Conservation (phyloP, 1,140 invertebrate species). For the Temnothorax curvispinosus region DNA sequence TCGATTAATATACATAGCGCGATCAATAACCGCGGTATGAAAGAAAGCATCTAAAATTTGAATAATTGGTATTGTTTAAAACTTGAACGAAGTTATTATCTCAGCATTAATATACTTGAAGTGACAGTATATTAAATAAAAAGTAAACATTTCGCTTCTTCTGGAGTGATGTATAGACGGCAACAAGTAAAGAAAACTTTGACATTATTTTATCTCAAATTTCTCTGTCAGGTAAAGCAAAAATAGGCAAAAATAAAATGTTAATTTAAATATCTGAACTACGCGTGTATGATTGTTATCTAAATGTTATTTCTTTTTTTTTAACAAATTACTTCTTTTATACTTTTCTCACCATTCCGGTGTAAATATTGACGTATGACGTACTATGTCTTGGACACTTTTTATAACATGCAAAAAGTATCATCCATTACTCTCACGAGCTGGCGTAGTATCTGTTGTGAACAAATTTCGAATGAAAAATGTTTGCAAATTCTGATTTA, state of each 20-base stretch:
- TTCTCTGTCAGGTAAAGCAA: neutral
- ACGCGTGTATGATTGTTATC: neutral
- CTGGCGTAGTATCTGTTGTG: neutral
- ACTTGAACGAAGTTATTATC: neutral
- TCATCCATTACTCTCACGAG: conserved; percentile 37
- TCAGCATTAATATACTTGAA: neutral
- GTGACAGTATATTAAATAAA: neutral
- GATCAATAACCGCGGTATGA: neutral
- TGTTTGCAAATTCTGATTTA: conserved; percentile 10
- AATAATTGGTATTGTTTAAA: conserved; percentile 2
- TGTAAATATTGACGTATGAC: conserved; percentile 35
- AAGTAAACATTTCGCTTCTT: neutral
- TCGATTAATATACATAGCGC: neutral
- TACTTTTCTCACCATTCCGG: conserved; percentile 6
- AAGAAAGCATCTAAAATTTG: neutral
- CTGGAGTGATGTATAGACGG: neutral
- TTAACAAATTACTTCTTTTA: conserved; percentile 28
- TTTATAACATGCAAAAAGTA: conserved; percentile 49
- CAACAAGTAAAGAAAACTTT: neutral
- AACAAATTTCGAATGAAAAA: conserved; percentile 41
- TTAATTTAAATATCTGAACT: conserved; percentile 16
- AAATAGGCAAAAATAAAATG: neutral
- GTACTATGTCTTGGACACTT: neutral
- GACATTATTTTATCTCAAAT: neutral
- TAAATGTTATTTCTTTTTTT: conserved; percentile 1